Base-by-base conservation (phyloP, 2,888 invertebrate species). In the Latheticus oryzae region DNA sequence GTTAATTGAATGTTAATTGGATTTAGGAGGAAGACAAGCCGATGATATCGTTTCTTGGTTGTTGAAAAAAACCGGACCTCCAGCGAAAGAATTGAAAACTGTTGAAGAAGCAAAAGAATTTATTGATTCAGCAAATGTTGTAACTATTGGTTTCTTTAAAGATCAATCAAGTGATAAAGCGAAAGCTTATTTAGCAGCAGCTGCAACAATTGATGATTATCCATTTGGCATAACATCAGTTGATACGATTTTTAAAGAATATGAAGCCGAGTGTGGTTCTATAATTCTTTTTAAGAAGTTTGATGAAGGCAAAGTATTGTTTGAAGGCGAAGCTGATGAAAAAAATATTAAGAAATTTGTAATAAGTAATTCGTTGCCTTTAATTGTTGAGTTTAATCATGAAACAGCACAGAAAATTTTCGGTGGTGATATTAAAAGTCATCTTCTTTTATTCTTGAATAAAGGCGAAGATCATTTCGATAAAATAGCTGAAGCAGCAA, bases 381-480 rank as follows among this genome's bases (percentile, higher is more conserved):
- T 93, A 62, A 87, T 97, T 64, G 91, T 96, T 50, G 97, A 98
- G 79, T 98, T 98, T 83, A 96, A 94, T 69, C 96, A 97, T 72
- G 95, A 97, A 79, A 96, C 95, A 17, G 98, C 99, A 5, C 92
- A 94, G 76, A 97, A 97, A 81, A 96, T 99, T 81, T 99, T 99
- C 78, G 95, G 97, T 48, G 98, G 98, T 67, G 93, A 95, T 58
- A 93, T 99, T 81, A 97, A 98, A 82, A 93, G 91, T 73, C 99
- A 99, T 81, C 85, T 97, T 67, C 85, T 99, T 62, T 81, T 99
- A 74, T 99, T 99, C 87, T 83, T 97, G 71, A 94, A 93, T 75
- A 95, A 96, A 84, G 89, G 90, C 77, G 87, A 86, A 67, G 93
- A 93, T 47, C 90, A 94, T 73, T 90, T 88, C 75, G 92, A 94